A percentile compares a stretch with the other conserved stretches of the same genome.
phyloP scores from a whole-genome alignment of 2,113 vertebrate species.

The Seriola aureovittata region DNA sequence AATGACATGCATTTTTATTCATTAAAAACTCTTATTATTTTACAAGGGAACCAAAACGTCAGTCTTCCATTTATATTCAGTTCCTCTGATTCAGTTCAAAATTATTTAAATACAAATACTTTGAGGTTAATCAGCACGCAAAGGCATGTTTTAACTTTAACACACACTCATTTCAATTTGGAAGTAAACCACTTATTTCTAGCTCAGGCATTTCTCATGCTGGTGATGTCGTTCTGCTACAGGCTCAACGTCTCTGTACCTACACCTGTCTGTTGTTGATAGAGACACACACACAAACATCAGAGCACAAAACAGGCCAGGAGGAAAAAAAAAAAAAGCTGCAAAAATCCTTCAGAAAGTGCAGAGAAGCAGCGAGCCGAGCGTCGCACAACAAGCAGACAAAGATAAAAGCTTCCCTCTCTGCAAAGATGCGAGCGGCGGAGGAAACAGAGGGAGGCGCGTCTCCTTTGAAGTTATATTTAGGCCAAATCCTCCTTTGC shows the following conservation, averaged over 20 bases:
- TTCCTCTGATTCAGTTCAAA: not conserved
- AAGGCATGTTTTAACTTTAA: not conserved
- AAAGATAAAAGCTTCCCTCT: slow-evolving; percentile 58
- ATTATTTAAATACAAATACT: not conserved
- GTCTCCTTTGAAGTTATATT: slow-evolving; percentile 73
- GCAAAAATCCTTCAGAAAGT: slow-evolving; percentile 26
- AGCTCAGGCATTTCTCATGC: not conserved
- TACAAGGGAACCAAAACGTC: no score
- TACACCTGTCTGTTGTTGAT: slow-evolving; percentile 21
- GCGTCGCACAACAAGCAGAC: slow-evolving; percentile 23
- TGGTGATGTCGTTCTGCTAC: not conserved
- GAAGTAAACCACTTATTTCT: not conserved
- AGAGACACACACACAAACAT: not conserved
- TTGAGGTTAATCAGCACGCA: not conserved
- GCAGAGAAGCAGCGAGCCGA: slow-evolving; percentile 11
- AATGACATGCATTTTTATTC: no score
- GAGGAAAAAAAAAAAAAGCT: not conserved
- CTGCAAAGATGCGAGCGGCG: slow-evolving; percentile 38
- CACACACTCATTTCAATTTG: not conserved
- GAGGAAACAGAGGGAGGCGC: slow-evolving; percentile 49
- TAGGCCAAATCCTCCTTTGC: slow-evolving; percentile 73
- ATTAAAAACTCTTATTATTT: no score
- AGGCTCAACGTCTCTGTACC: not conserved
- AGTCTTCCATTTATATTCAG: no score
- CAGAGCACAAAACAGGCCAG: not conserved